phyloP scores from a whole-genome alignment of 2,113 vertebrate species.

The Neolamprologus longior region DNA sequence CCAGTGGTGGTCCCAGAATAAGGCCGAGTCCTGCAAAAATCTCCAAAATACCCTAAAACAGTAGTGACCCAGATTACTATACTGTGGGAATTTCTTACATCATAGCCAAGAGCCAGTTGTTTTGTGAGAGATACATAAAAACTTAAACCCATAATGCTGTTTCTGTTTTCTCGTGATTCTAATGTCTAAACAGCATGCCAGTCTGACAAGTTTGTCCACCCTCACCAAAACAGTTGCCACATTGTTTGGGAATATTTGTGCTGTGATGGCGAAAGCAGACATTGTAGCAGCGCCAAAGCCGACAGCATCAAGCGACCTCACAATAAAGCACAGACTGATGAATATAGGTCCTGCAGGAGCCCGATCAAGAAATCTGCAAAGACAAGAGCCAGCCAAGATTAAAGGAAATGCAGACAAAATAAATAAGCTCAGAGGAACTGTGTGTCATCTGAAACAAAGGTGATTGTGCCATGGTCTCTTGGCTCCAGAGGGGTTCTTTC shows the following conservation, averaged over 20 bases:
- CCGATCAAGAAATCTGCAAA: slow-evolving; percentile 79
- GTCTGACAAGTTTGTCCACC: slow-evolving; percentile 14
- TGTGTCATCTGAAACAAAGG: not conserved
- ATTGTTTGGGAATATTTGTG: slow-evolving; percentile 84
- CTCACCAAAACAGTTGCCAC: slow-evolving; percentile 92
- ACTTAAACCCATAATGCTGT: not conserved
- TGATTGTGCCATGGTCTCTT: not conserved
- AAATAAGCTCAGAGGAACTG: not conserved
- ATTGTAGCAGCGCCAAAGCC: slow-evolving; percentile 83
- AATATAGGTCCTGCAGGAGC: slow-evolving; percentile 74
- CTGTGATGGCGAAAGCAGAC: slow-evolving; percentile 82
- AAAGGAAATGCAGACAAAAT: fast-evolving
- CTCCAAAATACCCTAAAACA: slow-evolving; percentile 85
- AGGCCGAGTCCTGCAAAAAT: slow-evolving; percentile 87
- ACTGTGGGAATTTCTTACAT: not conserved
- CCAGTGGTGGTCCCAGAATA: slow-evolving; percentile 80
- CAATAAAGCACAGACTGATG: slow-evolving; percentile 82
- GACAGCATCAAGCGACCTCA: slow-evolving; percentile 76
- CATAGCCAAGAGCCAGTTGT: not conserved
- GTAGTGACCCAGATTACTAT: not conserved
- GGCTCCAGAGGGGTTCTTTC: no score
- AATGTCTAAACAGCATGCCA: slow-evolving; percentile 32
- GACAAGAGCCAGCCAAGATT: not conserved
- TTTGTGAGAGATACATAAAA: not conserved
- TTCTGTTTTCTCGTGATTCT: slow-evolving; percentile 25